Evolutionary conservation across 2,888 invertebrate species (phyloP).

Genomic region (Ephialtes manifestator): DNA sequence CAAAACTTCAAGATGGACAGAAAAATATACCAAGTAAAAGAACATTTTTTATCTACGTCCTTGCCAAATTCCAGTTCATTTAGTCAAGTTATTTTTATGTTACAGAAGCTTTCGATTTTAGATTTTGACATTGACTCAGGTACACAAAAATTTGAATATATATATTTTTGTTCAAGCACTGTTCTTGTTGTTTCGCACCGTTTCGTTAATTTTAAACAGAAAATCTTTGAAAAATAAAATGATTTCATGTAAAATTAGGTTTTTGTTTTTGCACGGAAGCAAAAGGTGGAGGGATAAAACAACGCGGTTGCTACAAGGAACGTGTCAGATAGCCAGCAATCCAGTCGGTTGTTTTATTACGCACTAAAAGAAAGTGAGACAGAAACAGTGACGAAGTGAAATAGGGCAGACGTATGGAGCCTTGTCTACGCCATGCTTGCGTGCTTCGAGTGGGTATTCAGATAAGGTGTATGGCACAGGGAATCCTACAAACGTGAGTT

Average conservation of each 20-base stretch:
- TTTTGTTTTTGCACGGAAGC: constrained; percentile 3
- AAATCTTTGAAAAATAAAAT: neutral
- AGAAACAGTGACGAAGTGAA: constrained; percentile 44
- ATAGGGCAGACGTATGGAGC: constrained; percentile 31
- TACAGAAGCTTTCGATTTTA: too few relatives aligned
- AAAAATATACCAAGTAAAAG: too few relatives aligned
- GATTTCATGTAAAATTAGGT: neutral
- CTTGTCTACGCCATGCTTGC: constrained; percentile 18
- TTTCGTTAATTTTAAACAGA: neutral
- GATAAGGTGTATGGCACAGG: constrained; percentile 35
- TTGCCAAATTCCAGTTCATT: too few relatives aligned
- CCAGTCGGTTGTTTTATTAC: constrained; percentile 50
- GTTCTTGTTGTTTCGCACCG: neutral
- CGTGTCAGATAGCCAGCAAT: constrained; percentile 33
- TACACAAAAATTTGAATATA: too few relatives aligned
- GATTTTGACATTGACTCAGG: too few relatives aligned
- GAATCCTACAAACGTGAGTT: constrained; percentile 31
- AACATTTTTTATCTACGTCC: neutral
- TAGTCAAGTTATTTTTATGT: too few relatives aligned
- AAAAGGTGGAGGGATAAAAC: constrained; percentile 31
- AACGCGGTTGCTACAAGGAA: constrained; percentile 11
- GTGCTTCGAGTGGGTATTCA: constrained; percentile 55
- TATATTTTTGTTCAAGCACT: too few relatives aligned
- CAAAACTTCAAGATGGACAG: too few relatives aligned
- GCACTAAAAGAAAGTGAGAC: constrained; percentile 46